phyloP scores from a whole-genome alignment of 2,113 vertebrate species.

The Ceyx cyanopectus region DNA sequence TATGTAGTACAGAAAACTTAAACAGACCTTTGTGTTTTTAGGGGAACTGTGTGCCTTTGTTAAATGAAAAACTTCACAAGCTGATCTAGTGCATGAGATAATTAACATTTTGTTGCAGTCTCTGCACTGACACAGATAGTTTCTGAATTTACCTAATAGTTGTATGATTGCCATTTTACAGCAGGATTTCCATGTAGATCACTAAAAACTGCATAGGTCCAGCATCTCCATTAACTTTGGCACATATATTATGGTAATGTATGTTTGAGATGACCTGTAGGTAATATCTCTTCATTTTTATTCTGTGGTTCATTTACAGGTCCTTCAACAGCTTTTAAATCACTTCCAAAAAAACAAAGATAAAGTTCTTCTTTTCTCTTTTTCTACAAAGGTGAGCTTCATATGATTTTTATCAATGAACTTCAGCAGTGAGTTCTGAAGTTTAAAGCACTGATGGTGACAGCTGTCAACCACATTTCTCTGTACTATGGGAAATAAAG shows the following conservation, averaged over 20 bases:
- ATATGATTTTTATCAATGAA: background rate
- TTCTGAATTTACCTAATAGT: background rate
- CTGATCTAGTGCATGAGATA: background rate
- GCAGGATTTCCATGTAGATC: background rate
- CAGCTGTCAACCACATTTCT: background rate
- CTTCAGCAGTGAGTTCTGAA: background rate
- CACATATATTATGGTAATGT: background rate
- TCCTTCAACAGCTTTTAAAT: slow-evolving; percentile 91
- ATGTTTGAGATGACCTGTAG: background rate
- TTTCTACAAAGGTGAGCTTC: slow-evolving; percentile 91
- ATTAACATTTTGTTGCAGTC: background rate
- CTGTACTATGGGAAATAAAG: background rate
- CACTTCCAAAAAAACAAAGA: slow-evolving; percentile 87
- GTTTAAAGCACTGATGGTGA: background rate
- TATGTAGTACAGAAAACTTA: slow-evolving; percentile 32
- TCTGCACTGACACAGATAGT: background rate
- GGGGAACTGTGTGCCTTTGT: background rate
- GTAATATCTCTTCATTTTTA: background rate
- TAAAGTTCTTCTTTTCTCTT: slow-evolving; percentile 95
- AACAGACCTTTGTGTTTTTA: slow-evolving; percentile 16
- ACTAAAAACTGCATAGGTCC: background rate
- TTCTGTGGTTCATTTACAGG: slow-evolving; percentile 78
- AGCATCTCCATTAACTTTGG: background rate
- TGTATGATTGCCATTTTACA: background rate
- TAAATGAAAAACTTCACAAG: background rate